Conservation (phyloP, 2,797 vertebrate genomes). For the Sebastes reedi region DNA sequence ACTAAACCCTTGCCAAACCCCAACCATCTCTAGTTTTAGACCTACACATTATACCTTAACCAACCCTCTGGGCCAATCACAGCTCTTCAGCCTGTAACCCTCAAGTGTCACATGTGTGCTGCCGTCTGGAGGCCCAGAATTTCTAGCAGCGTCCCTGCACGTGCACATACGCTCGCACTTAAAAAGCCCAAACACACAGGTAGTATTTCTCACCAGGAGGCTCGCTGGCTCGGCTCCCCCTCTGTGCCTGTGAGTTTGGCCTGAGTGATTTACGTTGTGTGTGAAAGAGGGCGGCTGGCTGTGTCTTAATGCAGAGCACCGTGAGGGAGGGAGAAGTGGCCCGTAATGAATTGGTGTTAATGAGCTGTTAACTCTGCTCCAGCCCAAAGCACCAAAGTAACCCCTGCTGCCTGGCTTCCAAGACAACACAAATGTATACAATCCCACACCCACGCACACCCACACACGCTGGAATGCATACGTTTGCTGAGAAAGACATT, state of each 20-base stretch:
- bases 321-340: slow-evolving; percentile 64
- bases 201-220: slow-evolving; percentile 49
- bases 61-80: neutral
- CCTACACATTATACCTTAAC: neutral
- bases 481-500: slow-evolving; percentile 26
- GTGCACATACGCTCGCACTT: slow-evolving; percentile 7
- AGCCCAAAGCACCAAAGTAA: slow-evolving; percentile 50
- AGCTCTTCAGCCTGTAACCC: neutral
- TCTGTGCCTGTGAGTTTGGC: slow-evolving; percentile 51
- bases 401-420: slow-evolving; percentile 58
- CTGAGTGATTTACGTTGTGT: slow-evolving; percentile 66
- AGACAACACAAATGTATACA: slow-evolving; percentile 46
- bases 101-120: neutral
- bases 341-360: slow-evolving; percentile 79
- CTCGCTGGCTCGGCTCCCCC: slow-evolving; percentile 13
- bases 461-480: slow-evolving; percentile 24
- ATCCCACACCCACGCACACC: slow-evolving; percentile 19
- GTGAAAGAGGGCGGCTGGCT: slow-evolving; percentile 54
- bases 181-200: slow-evolving; percentile 49
- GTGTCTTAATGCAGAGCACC: slow-evolving; percentile 46
- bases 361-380: slow-evolving; percentile 79
- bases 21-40: neutral
- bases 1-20: neutral
- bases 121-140: slow-evolving; percentile 7
- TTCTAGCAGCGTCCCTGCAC: neutral